A percentile compares a stretch with the other conserved stretches of the same genome.
Evolutionary conservation across 2,797 vertebrate species (phyloP).

Genomic region (Tapirus indicus): DNA sequence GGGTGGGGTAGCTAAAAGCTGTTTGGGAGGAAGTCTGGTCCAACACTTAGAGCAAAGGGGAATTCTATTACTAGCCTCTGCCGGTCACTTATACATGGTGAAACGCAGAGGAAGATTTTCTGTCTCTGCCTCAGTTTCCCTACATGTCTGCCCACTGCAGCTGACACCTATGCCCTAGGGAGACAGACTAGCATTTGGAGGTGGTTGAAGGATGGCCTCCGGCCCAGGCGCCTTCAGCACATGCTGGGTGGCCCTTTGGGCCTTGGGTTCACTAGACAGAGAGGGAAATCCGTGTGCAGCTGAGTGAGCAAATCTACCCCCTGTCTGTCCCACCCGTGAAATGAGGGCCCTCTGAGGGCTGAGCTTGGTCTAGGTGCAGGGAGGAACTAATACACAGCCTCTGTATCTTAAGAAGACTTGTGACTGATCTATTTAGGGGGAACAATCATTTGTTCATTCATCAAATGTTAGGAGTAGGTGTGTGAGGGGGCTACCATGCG

Average conservation of each 20-base stretch:
- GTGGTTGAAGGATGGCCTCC: not conserved
- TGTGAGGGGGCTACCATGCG: not conserved
- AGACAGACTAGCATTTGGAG: not conserved
- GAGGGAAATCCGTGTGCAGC: not conserved
- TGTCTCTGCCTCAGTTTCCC: not conserved
- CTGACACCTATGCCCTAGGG: not conserved
- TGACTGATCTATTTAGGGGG: not conserved
- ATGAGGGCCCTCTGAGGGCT: not conserved
- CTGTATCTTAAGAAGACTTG: not conserved
- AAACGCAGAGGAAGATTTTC: not conserved
- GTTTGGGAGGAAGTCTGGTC: not conserved
- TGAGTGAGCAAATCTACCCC: not conserved
- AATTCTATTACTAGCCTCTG: not conserved
- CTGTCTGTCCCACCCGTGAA: not conserved
- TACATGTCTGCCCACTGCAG: not conserved
- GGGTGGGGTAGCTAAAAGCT: conserved; percentile 30
- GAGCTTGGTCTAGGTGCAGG: not conserved
- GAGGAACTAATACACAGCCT: not conserved
- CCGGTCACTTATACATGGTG: not conserved
- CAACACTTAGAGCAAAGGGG: not conserved
- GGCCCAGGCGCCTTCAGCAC: not conserved
- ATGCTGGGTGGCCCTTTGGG: not conserved
- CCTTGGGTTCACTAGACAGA: not conserved
- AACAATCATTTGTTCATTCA: not conserved
- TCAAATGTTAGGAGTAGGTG: not conserved